phyloP scores from a whole-genome alignment of 2,113 vertebrate genomes.

The Catharus fuscescens region DNA sequence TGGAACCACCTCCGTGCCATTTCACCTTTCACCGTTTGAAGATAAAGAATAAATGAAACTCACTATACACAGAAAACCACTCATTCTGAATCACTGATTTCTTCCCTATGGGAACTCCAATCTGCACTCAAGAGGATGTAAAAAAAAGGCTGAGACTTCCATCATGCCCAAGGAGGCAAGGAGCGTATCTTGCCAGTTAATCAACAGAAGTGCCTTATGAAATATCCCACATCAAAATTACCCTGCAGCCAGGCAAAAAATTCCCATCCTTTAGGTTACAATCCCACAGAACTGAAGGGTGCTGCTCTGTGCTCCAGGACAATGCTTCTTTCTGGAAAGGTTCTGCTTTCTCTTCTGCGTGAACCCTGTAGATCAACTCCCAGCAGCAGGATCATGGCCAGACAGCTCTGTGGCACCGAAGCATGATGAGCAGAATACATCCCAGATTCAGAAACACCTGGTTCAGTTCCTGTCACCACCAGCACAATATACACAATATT shows the following conservation, averaged over 20 bases:
- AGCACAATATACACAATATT: not conserved
- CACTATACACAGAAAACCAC: rapidly evolving
- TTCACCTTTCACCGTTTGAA: not conserved
- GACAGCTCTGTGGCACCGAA: not conserved
- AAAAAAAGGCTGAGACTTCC: not conserved
- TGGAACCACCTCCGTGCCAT: not conserved
- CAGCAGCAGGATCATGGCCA: not conserved
- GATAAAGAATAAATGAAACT: not conserved
- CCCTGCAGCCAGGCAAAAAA: not conserved
- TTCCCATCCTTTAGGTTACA: not conserved
- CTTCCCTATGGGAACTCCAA: not conserved
- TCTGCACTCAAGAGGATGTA: not conserved
- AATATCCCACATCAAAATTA: not conserved
- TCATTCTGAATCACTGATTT: not conserved
- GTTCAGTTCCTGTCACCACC: not conserved
- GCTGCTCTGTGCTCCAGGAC: not conserved
- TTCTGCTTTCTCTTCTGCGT: not conserved
- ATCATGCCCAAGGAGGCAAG: not conserved
- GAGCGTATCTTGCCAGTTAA: not conserved
- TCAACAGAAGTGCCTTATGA: not conserved
- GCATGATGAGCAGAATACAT: not conserved
- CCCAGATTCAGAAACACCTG: not conserved
- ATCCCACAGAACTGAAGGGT: not conserved
- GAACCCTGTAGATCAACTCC: not conserved
- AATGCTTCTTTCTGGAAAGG: not conserved